Percentiles rank a stretch among this genome's conserved stretches.
phyloP scores from a whole-genome alignment of 2,797 vertebrate genomes.

The Vipera latastei region DNA sequence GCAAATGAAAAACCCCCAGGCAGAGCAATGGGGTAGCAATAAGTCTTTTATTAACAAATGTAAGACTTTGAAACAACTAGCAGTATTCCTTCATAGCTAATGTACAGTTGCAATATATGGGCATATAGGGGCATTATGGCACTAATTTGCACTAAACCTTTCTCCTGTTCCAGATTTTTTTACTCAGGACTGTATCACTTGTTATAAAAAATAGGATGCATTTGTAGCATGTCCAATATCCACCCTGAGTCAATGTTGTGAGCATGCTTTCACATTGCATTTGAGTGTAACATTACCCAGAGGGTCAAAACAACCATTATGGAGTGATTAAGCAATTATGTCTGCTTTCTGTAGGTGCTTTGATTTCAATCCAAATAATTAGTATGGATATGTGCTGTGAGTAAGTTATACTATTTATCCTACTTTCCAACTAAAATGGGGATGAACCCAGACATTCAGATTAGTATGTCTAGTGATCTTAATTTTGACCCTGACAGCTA shows the following conservation, averaged over 20 bases:
- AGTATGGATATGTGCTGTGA: neutral
- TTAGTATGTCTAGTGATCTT: neutral
- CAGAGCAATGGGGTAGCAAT: conserved; percentile 4
- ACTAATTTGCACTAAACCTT: neutral
- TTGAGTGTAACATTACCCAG: neutral
- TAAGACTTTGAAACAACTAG: neutral
- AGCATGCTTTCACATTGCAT: neutral
- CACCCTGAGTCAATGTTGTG: neutral
- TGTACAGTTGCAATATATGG: neutral
- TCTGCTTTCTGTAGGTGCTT: neutral
- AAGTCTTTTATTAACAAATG: neutral
- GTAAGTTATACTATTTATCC: neutral
- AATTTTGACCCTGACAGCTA: neutral
- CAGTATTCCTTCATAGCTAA: neutral
- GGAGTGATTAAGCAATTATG: neutral
- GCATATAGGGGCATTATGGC: neutral
- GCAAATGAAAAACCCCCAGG: rapidly evolving
- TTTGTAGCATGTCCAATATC: neutral
- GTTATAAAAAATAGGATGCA: neutral
- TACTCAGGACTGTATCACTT: neutral
- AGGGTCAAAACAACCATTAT: neutral
- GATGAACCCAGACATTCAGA: neutral
- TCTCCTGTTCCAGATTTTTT: neutral
- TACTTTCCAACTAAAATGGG: neutral
- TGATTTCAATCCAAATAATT: neutral